Evolutionary conservation across 2,797 vertebrate species (phyloP).

Genomic region (Tragelaphus oryx): DNA sequence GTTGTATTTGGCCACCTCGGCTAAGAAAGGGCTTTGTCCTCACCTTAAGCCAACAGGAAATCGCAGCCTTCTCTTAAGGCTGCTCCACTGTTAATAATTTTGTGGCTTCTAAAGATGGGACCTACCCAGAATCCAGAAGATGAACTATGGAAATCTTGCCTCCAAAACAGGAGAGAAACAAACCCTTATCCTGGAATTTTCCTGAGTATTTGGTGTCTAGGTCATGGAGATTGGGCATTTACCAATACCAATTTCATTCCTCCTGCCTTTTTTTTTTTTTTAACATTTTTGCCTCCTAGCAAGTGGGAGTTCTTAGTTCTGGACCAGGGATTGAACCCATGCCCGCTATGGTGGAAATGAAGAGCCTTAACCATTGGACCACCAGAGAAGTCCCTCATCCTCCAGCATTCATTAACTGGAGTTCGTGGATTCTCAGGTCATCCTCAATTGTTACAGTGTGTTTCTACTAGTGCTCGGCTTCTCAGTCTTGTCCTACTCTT

Average conservation of each 20-base stretch:
- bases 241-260: background rate
- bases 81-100: background rate
- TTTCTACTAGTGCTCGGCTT: background rate
- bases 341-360: background rate
- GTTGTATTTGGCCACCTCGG: constrained; percentile 3
- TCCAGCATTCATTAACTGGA: constrained; percentile 20
- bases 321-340: background rate
- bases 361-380: background rate
- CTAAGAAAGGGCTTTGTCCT: background rate
- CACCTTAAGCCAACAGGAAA: constrained; percentile 1
- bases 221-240: background rate
- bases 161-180: constrained; percentile 5
- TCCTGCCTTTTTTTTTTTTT: background rate
- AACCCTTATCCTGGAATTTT: background rate
- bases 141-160: background rate
- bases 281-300: background rate
- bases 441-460: background rate
- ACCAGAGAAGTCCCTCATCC: background rate
- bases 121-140: background rate
- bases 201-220: background rate
- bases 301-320: background rate
- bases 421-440: background rate
- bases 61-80: background rate
- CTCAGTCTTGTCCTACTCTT: background rate
- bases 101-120: background rate